Base-by-base conservation (phyloP, 1,140 invertebrate genomes). In the Hylaeus volcanicus region DNA sequence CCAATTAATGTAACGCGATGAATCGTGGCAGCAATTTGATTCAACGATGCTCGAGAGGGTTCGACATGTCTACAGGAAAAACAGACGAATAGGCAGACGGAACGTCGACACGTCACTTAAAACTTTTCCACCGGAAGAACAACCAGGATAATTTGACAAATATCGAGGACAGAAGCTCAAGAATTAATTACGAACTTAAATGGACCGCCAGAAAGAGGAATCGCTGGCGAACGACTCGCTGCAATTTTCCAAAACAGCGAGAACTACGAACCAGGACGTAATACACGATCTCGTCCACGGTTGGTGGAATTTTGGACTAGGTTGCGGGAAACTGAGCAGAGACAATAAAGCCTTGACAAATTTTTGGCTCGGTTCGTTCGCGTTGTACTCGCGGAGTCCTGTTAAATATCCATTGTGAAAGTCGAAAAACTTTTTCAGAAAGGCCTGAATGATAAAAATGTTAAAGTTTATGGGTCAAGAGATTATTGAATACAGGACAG, bases 1-100 rank as follows among this genome's bases (percentile, higher is more conserved):
- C 68, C 74, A 86, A 88, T 89, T 89, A 86, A 88, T 81, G 79
- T 58, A 15, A 60, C 45, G 78, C 77, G 75, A 89, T 87, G 87
- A 88, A 86, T 88, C 79, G 58, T 66, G 9, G 64, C 43, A 60
- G 61, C 64, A 12, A 74, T 60, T 58, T 53, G 66, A 53, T 78
- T 41, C 61, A 69, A 79, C 65, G 82, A 86, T 51, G 37, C 63
- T 76, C 39, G 53, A 65, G 65, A 72, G 56, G 45, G 65, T 61
- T 45, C 53, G 66, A 74, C 74, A 12, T n/a, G 65, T 72, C 61
- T n/a, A 14, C 60, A 60, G 79, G 74, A 69, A 74, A 86, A 83
- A 83, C 53, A 51, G 48, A 9, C 51, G 51, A 48, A 48, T 8
- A 26, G 69, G 3, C 41, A 55, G 37, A 39, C 39, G 14, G 66